Evolutionary conservation across 2,113 vertebrate species (phyloP).

Genomic region (Canis aureus): DNA sequence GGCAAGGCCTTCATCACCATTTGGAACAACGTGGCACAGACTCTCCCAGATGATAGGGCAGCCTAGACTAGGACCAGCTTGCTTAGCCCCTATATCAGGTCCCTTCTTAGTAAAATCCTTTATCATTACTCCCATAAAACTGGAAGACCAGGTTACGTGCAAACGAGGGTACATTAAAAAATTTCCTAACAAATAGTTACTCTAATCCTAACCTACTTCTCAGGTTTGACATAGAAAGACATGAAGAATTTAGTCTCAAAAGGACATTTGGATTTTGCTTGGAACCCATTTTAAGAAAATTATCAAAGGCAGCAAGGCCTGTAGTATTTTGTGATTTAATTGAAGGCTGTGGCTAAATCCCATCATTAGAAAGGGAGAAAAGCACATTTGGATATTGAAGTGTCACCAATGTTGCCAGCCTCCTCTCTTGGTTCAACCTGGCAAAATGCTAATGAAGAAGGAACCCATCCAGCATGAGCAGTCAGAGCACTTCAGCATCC

Average conservation of each 20-base stretch:
- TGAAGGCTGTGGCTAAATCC: not conserved
- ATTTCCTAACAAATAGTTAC: not conserved
- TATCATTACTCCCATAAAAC: not conserved
- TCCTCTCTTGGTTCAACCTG: conserved; percentile 38
- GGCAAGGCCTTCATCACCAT: not conserved
- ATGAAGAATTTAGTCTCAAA: not conserved
- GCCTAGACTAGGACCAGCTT: not conserved
- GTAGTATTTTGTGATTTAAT: conserved; percentile 17
- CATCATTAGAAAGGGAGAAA: not conserved
- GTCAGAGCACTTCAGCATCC: not conserved
- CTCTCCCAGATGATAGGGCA: not conserved
- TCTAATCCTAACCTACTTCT: not conserved
- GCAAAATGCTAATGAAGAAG: conserved; percentile 74
- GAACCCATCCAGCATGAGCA: conserved; percentile 9
- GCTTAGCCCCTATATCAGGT: not conserved
- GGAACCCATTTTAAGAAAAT: conserved; percentile 9
- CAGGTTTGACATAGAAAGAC: not conserved
- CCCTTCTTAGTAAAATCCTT: not conserved
- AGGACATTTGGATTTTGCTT: not conserved
- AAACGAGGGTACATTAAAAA: not conserved
- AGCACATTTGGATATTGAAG: not conserved
- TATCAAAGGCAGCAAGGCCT: not conserved
- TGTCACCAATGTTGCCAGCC: conserved; percentile 1
- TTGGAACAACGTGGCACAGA: not conserved
- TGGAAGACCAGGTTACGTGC: not conserved